A percentile compares a stretch with the other conserved stretches of the same genome.
phyloP scores from a whole-genome alignment of 2,888 invertebrate genomes.

The Drosophila ezoana region DNA sequence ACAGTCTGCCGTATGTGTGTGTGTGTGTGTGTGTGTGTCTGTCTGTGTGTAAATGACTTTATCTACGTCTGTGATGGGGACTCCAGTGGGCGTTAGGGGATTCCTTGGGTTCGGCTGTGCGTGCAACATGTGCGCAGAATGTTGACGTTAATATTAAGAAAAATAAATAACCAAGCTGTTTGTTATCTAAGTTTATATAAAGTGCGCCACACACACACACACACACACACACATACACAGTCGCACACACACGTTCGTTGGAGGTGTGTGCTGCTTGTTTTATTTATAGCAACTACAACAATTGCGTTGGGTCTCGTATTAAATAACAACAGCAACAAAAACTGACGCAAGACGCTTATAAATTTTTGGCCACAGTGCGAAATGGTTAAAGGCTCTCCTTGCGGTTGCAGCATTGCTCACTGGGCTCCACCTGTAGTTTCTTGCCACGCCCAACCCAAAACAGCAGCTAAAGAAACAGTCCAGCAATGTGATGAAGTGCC shows the following conservation, averaged over 20 bases:
- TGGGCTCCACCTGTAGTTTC: conserved; percentile 15
- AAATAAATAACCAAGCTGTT: conserved; percentile 80
- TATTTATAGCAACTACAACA: conserved; percentile 78
- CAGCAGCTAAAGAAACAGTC: conserved; percentile 23
- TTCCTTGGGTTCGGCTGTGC: conserved; percentile 57
- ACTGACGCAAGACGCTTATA: conserved; percentile 71
- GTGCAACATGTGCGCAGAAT: conserved; percentile 81
- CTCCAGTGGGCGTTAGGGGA: conserved; percentile 12
- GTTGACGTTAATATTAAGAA: conserved; percentile 81
- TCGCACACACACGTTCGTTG: conserved; percentile 1
- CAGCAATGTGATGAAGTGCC: conserved; percentile 53
- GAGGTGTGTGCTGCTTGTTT: conserved; percentile 57
- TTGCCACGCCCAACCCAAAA: conserved; percentile 5
- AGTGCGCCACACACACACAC: conserved; percentile 51
- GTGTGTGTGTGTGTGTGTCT: conserved; percentile 19
- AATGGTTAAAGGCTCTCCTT: conserved; percentile 46
- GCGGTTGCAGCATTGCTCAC: background rate
- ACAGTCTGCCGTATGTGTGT: conserved; percentile 36
- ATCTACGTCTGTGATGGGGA: conserved; percentile 56
- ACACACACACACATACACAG: conserved; percentile 34
- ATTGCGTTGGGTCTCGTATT: conserved; percentile 70
- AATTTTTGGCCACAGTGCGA: conserved; percentile 64
- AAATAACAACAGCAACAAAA: conserved; percentile 69
- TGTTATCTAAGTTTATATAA: conserved; percentile 79
- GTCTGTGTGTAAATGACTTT: conserved; percentile 75